A percentile compares a stretch with the other conserved stretches of the same genome.
Evolutionary conservation across 2,888 invertebrate species (phyloP).

Genomic region (Polydrusus pterygomalis): DNA sequence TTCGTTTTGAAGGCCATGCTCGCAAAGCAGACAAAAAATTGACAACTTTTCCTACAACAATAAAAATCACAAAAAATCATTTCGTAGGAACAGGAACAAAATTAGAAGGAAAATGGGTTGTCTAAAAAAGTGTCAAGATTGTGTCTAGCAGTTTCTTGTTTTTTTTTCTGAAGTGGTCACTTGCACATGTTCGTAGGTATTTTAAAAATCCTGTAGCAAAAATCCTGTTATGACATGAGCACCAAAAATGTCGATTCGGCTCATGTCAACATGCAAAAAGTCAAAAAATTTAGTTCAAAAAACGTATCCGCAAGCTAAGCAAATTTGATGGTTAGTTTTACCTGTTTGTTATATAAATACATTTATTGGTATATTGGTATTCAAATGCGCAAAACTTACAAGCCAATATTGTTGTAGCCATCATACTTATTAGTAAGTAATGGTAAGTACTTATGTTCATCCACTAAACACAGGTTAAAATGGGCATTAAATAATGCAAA

Average conservation of each 20-base stretch:
- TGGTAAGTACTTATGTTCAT: background rate
- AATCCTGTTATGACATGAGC: constrained; percentile 45
- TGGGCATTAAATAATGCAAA: background rate
- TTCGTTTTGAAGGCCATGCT: background rate
- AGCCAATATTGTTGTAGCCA: constrained; percentile 22
- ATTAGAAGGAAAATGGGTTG: constrained; percentile 12
- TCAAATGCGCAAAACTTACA: constrained; percentile 76
- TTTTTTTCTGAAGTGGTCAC: constrained; percentile 29
- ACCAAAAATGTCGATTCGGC: constrained; percentile 50
- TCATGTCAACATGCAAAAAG: constrained; percentile 47
- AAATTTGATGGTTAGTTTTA: constrained; percentile 15
- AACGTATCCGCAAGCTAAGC: constrained; percentile 15
- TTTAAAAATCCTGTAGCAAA: constrained; percentile 27
- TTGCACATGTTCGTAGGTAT: constrained; percentile 40
- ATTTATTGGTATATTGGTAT: constrained; percentile 76
- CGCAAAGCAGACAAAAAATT: constrained; percentile 9
- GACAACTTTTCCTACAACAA: background rate
- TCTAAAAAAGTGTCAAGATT: constrained; percentile 31
- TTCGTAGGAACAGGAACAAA: constrained; percentile 23
- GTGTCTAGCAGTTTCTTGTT: constrained; percentile 36
- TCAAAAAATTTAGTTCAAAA: constrained; percentile 2
- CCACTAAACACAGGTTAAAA: constrained; percentile 18
- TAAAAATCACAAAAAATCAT: constrained; percentile 23
- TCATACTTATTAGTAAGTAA: constrained; percentile 6
- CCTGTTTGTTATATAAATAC: constrained; percentile 39